These are phyloP conservation scores for Anseranas semipalmata DNA, from an alignment of 2,113 vertebrate genomes.

Conservation along the genomic window DNA sequence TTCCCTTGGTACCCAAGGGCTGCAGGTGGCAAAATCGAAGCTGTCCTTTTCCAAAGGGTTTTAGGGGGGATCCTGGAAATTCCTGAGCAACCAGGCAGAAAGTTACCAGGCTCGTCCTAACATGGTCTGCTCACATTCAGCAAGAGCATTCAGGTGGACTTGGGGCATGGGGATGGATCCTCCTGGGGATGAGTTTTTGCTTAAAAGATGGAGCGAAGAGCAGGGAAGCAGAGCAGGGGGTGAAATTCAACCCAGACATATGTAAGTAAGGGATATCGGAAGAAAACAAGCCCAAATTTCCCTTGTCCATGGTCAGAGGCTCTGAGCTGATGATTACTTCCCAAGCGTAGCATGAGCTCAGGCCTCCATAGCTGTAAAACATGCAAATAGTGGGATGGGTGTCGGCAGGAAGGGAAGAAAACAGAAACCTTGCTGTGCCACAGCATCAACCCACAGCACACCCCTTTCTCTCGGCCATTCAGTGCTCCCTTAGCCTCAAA, in stretches of 20 bases:
- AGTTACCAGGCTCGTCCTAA: background rate
- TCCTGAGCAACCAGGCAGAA: background rate
- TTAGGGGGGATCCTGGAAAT: background rate
- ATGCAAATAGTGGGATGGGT: background rate
- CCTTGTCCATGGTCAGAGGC: background rate
- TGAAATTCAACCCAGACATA: background rate
- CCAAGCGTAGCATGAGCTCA: too few species aligned
- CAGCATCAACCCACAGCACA: background rate
- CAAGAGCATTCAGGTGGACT: background rate
- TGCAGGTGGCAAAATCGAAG: background rate
- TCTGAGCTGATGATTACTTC: background rate
- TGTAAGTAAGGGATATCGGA: background rate
- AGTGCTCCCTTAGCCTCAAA: background rate
- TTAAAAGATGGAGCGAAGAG: background rate
- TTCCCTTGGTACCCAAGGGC: background rate
- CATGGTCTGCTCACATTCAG: background rate
- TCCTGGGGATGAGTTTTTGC: background rate
- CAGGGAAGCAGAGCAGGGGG: background rate
- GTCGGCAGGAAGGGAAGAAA: background rate
- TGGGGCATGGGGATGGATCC: background rate
- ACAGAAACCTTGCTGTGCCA: background rate
- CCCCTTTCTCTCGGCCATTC: rapidly evolving
- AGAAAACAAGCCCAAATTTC: background rate
- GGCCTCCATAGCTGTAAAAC: background rate
- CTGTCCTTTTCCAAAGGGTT: background rate